phyloP scores from a whole-genome alignment of 92 coral and sea anemone genomes.

The Siderastrea radians region DNA sequence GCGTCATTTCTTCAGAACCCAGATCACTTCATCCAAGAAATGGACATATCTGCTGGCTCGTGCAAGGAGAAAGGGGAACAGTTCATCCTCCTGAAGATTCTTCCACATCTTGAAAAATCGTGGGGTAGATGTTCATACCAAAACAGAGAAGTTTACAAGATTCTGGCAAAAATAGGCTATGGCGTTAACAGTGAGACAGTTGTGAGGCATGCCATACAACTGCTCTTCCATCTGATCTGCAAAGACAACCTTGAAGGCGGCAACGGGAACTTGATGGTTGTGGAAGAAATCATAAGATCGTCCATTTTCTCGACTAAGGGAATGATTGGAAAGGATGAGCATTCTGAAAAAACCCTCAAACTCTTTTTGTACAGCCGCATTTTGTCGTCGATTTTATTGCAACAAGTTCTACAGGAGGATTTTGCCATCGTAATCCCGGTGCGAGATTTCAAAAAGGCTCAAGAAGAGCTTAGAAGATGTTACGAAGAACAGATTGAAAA shows the following conservation, averaged over 20 bases:
- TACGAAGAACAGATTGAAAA: neutral
- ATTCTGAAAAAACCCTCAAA: neutral
- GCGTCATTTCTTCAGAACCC: conserved; percentile 20
- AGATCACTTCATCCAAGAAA: conserved; percentile 4
- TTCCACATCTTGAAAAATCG: conserved; percentile 5
- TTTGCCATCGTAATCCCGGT: neutral
- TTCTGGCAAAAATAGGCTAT: conserved; percentile 3
- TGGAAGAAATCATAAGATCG: conserved; percentile 12
- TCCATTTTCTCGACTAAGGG: conserved; percentile 1
- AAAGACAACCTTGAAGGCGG: neutral
- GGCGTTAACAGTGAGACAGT: conserved; percentile 1
- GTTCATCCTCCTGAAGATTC: neutral
- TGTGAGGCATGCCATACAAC: conserved; percentile 11
- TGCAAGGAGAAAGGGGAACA: neutral
- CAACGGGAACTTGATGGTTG: neutral
- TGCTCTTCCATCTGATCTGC: conserved; percentile 28
- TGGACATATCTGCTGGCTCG: conserved; percentile 4
- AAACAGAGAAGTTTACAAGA: neutral
- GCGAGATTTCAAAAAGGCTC: neutral
- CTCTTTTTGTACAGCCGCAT: conserved; percentile 28
- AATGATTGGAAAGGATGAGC: conserved; percentile 4
- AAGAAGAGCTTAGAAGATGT: neutral
- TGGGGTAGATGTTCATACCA: neutral
- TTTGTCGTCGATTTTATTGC: neutral
- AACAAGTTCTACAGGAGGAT: neutral